Conservation (phyloP, 2,113 vertebrate genomes). For the Saguinus imperator region DNA sequence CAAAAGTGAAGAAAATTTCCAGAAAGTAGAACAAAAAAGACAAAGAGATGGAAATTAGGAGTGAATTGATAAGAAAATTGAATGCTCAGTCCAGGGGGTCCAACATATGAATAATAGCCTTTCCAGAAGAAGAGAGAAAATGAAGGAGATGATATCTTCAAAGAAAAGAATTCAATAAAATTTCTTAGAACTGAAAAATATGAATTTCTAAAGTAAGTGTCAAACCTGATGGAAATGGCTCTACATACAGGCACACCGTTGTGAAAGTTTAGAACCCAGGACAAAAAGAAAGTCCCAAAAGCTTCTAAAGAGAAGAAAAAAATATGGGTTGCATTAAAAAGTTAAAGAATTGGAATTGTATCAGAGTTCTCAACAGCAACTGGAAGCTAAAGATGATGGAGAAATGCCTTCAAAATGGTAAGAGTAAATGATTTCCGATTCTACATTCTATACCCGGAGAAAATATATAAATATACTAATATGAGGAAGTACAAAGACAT, state of each 20-base stretch:
- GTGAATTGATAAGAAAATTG: not conserved
- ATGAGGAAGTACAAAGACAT: not conserved
- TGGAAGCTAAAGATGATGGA: not conserved
- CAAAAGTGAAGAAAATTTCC: not conserved
- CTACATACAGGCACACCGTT: not conserved
- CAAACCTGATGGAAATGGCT: not conserved
- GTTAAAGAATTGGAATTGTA: slow-evolving; percentile 13
- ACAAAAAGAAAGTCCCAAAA: not conserved
- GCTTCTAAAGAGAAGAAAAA: not conserved
- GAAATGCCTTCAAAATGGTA: slow-evolving; percentile 30
- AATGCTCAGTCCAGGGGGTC: not conserved
- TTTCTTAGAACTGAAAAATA: slow-evolving; percentile 12
- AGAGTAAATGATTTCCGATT: not conserved
- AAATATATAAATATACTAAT: not conserved
- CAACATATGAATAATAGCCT: slow-evolving; percentile 23
- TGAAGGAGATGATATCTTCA: not conserved
- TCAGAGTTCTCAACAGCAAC: not conserved
- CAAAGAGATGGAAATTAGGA: slow-evolving; percentile 42
- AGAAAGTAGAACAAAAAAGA: not conserved
- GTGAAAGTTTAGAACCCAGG: not conserved
- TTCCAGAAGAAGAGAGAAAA: slow-evolving; percentile 17
- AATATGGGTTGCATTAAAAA: not conserved
- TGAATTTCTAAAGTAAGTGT: slow-evolving; percentile 27
- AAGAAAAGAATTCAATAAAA: slow-evolving; percentile 14
- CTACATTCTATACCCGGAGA: not conserved